Percentiles rank a stretch among this genome's conserved stretches.
These are phyloP conservation scores for Polyploca ridens DNA, from an alignment of 2,888 invertebrate genomes.

Conservation along the genomic window DNA sequence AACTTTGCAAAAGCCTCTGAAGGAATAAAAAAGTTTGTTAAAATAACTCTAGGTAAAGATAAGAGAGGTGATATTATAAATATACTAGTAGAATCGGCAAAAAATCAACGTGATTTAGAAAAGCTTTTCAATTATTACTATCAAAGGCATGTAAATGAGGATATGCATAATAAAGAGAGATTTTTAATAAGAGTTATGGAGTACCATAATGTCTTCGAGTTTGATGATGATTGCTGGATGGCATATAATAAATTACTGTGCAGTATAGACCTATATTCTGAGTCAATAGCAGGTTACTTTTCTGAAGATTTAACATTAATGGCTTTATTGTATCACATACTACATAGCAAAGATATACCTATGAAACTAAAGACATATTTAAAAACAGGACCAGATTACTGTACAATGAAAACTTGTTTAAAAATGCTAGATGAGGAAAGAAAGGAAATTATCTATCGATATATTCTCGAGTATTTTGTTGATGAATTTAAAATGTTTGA, in stretches of 20 bases:
- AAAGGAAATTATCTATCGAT: background rate
- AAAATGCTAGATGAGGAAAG: conserved; percentile 33
- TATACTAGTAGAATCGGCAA: conserved; percentile 46
- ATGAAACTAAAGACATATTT: background rate
- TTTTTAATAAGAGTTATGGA: conserved; percentile 48
- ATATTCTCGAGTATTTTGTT: conserved; percentile 31
- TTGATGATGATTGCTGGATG: conserved; percentile 56
- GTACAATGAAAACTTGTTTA: background rate
- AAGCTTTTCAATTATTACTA: conserved; percentile 54
- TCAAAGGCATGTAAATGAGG: conserved; percentile 60
- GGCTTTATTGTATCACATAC: conserved; percentile 49
- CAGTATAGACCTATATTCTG: conserved; percentile 50
- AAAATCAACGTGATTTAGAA: conserved; percentile 48
- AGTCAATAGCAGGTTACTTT: background rate
- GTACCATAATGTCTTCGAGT: conserved; percentile 48
- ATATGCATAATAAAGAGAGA: conserved; percentile 34
- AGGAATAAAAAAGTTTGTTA: conserved; percentile 48
- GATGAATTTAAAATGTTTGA: conserved; percentile 13
- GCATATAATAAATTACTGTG: conserved; percentile 55
- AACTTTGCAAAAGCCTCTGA: conserved; percentile 51
- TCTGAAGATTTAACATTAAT: conserved; percentile 27
- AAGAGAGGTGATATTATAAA: conserved; percentile 47
- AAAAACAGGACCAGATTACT: background rate
- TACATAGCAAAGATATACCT: conserved; percentile 27
- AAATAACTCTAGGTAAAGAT: conserved; percentile 35